Percentiles rank a stretch among this genome's conserved stretches.
phyloP scores from a whole-genome alignment of 23 tunicate species.

The Diplosoma virens region DNA sequence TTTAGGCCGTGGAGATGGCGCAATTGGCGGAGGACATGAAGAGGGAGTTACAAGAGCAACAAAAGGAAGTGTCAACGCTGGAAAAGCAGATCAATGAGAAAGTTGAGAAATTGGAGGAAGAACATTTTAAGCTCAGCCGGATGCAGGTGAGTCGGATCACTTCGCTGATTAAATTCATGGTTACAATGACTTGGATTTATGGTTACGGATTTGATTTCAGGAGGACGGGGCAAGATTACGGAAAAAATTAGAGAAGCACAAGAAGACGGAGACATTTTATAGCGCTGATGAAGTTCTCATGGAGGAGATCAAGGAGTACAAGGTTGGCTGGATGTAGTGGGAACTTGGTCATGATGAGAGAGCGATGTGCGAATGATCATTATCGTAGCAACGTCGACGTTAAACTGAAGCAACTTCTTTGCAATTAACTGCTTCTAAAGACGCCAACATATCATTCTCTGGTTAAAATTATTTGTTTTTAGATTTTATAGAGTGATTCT shows the following conservation, averaged over 20 bases:
- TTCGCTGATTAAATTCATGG: neutral
- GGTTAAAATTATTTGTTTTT: too few relatives aligned
- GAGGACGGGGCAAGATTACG: slow-evolving; percentile 73
- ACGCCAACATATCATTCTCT: too few relatives aligned
- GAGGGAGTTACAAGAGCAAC: slow-evolving; percentile 60
- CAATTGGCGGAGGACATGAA: slow-evolving; percentile 63
- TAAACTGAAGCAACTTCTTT: too few relatives aligned
- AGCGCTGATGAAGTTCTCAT: slow-evolving; percentile 92
- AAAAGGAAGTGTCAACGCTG: slow-evolving; percentile 38
- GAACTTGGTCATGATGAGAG: too few relatives aligned
- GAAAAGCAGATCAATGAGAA: slow-evolving; percentile 70
- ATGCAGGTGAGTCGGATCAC: slow-evolving; percentile 62
- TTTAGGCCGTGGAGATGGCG: slow-evolving; percentile 78
- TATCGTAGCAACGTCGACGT: too few relatives aligned
- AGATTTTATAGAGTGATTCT: too few relatives aligned
- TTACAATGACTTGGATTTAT: neutral
- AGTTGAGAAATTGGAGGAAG: slow-evolving; percentile 76
- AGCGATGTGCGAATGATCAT: too few relatives aligned
- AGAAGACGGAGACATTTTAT: slow-evolving; percentile 81
- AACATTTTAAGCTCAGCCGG: slow-evolving; percentile 81
- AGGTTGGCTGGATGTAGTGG: too few relatives aligned
- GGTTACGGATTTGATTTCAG: slow-evolving; percentile 15
- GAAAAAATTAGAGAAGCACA: slow-evolving; percentile 78
- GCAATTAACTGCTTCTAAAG: too few relatives aligned
- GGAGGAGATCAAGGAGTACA: slow-evolving; percentile 94